A percentile compares a stretch with the other conserved stretches of the same genome.
These are phyloP conservation scores for Ascidia mentula DNA, from an alignment of 23 tunicate genomes.

Conservation along the genomic window DNA sequence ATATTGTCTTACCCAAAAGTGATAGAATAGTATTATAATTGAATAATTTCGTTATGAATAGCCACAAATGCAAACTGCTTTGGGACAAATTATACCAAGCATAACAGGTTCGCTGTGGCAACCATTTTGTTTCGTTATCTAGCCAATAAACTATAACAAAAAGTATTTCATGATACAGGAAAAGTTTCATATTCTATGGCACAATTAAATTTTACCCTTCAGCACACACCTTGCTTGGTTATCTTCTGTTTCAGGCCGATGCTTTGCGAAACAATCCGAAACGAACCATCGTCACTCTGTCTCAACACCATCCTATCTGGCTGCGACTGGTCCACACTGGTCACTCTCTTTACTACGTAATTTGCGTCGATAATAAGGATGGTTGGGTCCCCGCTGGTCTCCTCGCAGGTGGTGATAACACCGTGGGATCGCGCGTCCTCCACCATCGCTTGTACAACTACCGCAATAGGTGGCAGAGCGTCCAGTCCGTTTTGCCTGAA, in stretches of 20 bases:
- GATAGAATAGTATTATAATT: no score
- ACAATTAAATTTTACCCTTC: no score
- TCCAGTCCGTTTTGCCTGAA: conserved; percentile 38
- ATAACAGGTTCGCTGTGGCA: no score
- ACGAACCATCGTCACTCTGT: neutral
- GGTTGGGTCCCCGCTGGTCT: conserved; percentile 23
- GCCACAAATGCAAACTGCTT: no score
- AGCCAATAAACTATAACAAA: no score
- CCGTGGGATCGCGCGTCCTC: conserved; percentile 13
- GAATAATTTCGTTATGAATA: no score
- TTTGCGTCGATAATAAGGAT: conserved; percentile 21
- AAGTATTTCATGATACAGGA: no score
- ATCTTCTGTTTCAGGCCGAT: neutral
- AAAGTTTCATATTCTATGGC: no score
- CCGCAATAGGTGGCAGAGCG: conserved; percentile 22
- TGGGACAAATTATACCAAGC: no score
- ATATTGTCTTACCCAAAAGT: no score
- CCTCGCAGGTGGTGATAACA: conserved; percentile 28
- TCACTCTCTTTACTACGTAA: conserved; percentile 14
- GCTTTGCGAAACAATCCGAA: neutral
- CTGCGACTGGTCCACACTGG: neutral
- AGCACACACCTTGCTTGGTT: neutral
- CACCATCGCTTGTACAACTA: conserved; percentile 22
- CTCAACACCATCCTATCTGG: neutral
- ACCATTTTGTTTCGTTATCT: no score